These are phyloP conservation scores for Prunella strophiata DNA, from an alignment of 2,797 vertebrate genomes.

Conservation along the genomic window DNA sequence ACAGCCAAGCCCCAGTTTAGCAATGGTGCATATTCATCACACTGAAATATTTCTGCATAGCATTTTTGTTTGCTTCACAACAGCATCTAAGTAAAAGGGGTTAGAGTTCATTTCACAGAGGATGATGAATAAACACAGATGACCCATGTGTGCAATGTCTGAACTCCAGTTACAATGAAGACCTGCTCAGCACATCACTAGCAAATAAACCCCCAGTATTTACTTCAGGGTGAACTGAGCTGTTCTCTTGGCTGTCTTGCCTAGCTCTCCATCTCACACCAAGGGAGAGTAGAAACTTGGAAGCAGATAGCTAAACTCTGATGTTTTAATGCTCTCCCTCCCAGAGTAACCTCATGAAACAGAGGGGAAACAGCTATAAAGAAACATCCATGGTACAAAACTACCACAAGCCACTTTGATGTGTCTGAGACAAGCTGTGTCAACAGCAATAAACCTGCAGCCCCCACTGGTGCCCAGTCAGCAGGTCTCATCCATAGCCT, in stretches of 20 bases:
- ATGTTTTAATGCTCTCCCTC: not conserved
- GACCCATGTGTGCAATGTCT: rapidly evolving
- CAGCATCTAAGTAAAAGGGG: not conserved
- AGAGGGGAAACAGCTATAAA: not conserved
- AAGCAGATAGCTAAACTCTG: not conserved
- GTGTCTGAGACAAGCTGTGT: not conserved
- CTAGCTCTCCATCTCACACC: not conserved
- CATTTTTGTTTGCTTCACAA: not conserved
- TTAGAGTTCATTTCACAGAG: not conserved
- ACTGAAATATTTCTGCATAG: not conserved
- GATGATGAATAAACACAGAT: not conserved
- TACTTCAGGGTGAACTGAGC: not conserved
- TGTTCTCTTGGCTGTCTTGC: not conserved
- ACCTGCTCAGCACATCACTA: not conserved
- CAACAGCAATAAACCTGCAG: not conserved
- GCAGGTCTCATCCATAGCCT: rapidly evolving
- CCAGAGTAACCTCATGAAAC: not conserved
- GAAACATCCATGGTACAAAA: not conserved
- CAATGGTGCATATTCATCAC: not conserved
- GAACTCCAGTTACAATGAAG: not conserved
- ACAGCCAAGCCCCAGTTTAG: not conserved
- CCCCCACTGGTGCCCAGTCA: not conserved
- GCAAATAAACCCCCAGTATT: not conserved
- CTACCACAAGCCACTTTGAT: not conserved
- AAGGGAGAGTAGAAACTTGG: not conserved